Base-by-base conservation (phyloP, 2,113 vertebrate genomes). In the Cygnus buccinator region DNA sequence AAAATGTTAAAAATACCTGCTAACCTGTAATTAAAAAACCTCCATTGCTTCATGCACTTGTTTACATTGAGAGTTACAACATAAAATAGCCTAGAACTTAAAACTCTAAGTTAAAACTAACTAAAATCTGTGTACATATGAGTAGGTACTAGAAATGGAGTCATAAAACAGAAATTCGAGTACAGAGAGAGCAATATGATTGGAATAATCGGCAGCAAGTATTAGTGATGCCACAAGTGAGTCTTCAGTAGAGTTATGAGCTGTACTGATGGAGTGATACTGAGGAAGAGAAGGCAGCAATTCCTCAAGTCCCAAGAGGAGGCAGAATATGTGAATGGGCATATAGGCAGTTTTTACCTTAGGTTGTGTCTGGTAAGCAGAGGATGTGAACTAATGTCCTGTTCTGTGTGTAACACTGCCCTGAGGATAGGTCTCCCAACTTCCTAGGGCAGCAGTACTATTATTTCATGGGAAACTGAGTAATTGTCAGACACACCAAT, bases 201-300 rank as follows among this genome's bases (percentile, higher is more conserved):
- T 21, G 63, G 75, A 87, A 17, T 57, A 41, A 71, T 33, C 41
- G 21, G 9, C 19, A 48, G 28, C 0, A 2, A 78, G 11, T 72
- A 54, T 16, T n/a, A 54, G 14, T 13, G 16, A 28, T 48, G 7
- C 7, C 7, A 35, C 48, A 58, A 37, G 21, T 28, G 16, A 39
- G 8, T 73, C 11, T 76, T 5, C 35, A 23, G 18, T 35, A 58
- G 13, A 14, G 8, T 74, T 15, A 52, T 54, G 21, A 57, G 67
- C 7, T 0, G n/a, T 87, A 25, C 33, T 3, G 2, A 12, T 48
- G 14, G 17, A 79, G 52, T 1, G 4, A 16, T 54, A 6, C 0
- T 19, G 37, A 3, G 18, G 11, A 57, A 41, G 25, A 77, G 18
- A 73, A 55, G n/a, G 16, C 48, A 91, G 6, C 8, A 23, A 35